These are phyloP conservation scores for Philereme transversata DNA, from an alignment of 2,888 invertebrate genomes.

Conservation along the genomic window DNA sequence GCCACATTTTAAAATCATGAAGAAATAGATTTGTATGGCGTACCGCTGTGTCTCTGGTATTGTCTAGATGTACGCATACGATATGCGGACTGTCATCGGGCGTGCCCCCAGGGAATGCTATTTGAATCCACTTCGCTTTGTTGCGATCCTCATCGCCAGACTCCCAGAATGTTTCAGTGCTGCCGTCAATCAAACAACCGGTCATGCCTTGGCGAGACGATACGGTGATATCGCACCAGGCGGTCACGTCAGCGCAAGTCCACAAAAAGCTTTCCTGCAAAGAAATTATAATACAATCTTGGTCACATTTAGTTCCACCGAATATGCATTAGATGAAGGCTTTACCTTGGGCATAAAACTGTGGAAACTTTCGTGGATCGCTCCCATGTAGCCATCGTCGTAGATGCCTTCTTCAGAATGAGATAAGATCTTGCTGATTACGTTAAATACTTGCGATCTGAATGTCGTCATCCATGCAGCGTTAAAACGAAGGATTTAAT, in stretches of 20 bases:
- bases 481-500: conserved; percentile 47
- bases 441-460: conserved; percentile 96
- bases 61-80: conserved; percentile 96
- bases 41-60: conserved; percentile 95
- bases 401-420: conserved; percentile 92
- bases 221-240: conserved; percentile 91
- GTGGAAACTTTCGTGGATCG: conserved; percentile 70
- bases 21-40: conserved; percentile 37
- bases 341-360: conserved; percentile 63
- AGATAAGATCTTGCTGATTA: conserved; percentile 97
- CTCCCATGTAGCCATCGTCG: conserved; percentile 67
- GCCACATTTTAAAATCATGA: not conserved
- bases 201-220: conserved; percentile 98
- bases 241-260: conserved; percentile 89
- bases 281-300: not conserved
- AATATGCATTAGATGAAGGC: too few relatives aligned
- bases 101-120: conserved; percentile 69
- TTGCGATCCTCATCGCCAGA: conserved; percentile 98
- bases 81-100: conserved; percentile 86
- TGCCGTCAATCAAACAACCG: conserved; percentile 95
- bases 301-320: too few relatives aligned
- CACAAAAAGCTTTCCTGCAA: conserved; percentile 84
- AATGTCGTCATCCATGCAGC: conserved; percentile 49
- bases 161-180: conserved; percentile 99
- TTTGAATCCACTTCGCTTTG: conserved; percentile 93